A percentile compares a stretch with the other conserved stretches of the same genome.
Conservation (phyloP, 2,113 vertebrate genomes). For the Syngnathoides biaculeatus region DNA sequence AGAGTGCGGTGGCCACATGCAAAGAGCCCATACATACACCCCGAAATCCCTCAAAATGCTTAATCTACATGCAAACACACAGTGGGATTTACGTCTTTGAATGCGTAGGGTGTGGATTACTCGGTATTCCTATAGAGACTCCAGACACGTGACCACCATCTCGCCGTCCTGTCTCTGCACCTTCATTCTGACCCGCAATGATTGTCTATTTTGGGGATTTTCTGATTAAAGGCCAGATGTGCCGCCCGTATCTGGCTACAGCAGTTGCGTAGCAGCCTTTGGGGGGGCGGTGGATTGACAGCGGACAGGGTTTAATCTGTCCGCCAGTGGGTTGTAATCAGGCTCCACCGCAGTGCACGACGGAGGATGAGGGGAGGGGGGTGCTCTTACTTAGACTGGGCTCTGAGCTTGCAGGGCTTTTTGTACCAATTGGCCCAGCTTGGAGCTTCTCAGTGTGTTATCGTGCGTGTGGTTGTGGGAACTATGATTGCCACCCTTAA, state of each 20-base stretch:
- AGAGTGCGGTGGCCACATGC: conserved; percentile 20
- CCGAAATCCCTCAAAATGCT: conserved; percentile 29
- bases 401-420: background rate
- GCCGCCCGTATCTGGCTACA: conserved; percentile 47
- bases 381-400: conserved; percentile 15
- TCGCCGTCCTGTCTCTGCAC: conserved; percentile 31
- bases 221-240: conserved; percentile 69
- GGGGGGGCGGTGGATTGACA: conserved; percentile 18
- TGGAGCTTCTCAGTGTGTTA: conserved; percentile 14
- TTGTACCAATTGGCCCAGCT: conserved; percentile 13
- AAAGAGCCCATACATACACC: conserved; percentile 10
- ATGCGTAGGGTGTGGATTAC: conserved; percentile 30
- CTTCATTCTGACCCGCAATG: conserved; percentile 48
- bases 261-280: conserved; percentile 19
- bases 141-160: conserved; percentile 28
- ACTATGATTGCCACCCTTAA: conserved; percentile 49
- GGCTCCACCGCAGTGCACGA: conserved; percentile 20
- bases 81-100: background rate
- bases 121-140: conserved; percentile 8
- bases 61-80: conserved; percentile 17
- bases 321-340: conserved; percentile 57
- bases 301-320: conserved; percentile 49
- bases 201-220: conserved; percentile 65
- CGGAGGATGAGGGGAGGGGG: background rate
- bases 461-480: conserved; percentile 10